Percentiles rank a stretch among this genome's conserved stretches.
Evolutionary conservation across 2,888 invertebrate species (phyloP).

Genomic region (Zygaena filipendulae): DNA sequence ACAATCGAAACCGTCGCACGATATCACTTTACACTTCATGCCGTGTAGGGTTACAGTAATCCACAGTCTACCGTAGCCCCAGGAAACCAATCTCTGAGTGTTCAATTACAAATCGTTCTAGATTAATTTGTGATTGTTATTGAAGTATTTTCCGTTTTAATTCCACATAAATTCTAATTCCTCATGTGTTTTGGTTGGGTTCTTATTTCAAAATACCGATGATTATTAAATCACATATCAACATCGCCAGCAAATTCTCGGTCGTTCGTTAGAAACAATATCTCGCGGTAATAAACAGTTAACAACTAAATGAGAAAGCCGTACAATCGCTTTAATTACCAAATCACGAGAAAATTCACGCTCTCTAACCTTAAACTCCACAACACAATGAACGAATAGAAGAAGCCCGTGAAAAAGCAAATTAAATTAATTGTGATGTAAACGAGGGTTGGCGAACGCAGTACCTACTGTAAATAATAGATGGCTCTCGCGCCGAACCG

Average conservation of each 20-base stretch:
- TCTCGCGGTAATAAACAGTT: slow-evolving; percentile 51
- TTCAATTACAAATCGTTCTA: background rate
- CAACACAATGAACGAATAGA: slow-evolving; percentile 56
- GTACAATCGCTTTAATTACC: slow-evolving; percentile 61
- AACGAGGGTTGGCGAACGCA: slow-evolving; percentile 48
- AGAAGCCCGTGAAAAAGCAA: slow-evolving; percentile 66
- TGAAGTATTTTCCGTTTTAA: too few relatives aligned
- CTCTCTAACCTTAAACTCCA: slow-evolving; percentile 39
- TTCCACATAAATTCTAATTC: too few relatives aligned
- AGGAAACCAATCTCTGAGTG: slow-evolving; percentile 16
- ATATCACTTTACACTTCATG: slow-evolving; percentile 30
- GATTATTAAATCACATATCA: too few relatives aligned
- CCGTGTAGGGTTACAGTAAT: slow-evolving; percentile 25
- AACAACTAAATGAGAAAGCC: slow-evolving; percentile 56
- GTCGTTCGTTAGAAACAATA: slow-evolving; percentile 5
- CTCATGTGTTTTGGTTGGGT: too few relatives aligned
- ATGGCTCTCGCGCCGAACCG: slow-evolving; percentile 37
- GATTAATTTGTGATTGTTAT: too few relatives aligned
- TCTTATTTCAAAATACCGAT: too few relatives aligned
- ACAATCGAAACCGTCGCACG: slow-evolving; percentile 31
- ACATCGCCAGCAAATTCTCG: slow-evolving; percentile 1
- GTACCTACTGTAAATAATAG: slow-evolving; percentile 51
- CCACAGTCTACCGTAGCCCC: slow-evolving; percentile 17
- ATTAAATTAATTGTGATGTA: slow-evolving; percentile 66
- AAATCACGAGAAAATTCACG: slow-evolving; percentile 64